These are phyloP conservation scores for Parnassius mnemosyne DNA, from an alignment of 2,888 invertebrate species.

Conservation along the genomic window DNA sequence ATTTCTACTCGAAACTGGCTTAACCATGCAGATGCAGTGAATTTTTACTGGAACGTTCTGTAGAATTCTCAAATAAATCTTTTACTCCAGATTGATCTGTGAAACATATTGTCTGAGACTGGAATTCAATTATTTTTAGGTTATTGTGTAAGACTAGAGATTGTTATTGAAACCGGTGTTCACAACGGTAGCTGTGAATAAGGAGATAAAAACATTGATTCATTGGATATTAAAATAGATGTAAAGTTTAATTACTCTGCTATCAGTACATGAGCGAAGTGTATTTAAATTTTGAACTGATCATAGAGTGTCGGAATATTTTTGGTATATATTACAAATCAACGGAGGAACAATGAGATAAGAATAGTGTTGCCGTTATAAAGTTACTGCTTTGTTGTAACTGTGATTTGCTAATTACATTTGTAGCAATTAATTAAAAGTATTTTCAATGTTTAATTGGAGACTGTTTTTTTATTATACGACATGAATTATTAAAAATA, in stretches of 20 bases:
- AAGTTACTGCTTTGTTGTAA: background rate
- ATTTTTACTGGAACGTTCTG: too few species aligned
- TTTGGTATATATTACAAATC: background rate
- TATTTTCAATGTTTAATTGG: too few species aligned
- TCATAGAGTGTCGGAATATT: slow-evolving; percentile 1
- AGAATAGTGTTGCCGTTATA: background rate
- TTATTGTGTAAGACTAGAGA: background rate
- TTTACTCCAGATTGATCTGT: too few species aligned
- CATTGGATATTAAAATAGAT: slow-evolving; percentile 21
- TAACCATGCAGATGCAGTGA: too few species aligned
- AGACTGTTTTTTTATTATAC: too few species aligned
- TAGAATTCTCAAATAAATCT: too few species aligned
- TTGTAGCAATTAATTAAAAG: too few species aligned
- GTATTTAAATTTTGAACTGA: slow-evolving; percentile 17
- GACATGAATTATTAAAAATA: too few species aligned
- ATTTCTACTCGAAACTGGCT: too few species aligned
- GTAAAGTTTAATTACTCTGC: slow-evolving; percentile 15
- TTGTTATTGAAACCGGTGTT: background rate
- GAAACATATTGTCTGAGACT: too few species aligned
- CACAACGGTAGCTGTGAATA: slow-evolving; percentile 17
- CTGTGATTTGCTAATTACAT: too few species aligned
- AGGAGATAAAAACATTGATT: slow-evolving; percentile 24
- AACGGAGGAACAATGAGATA: background rate
- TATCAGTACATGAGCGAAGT: slow-evolving; percentile 17
- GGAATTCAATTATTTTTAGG: too few species aligned